Conservation (phyloP, 2,888 invertebrate genomes). For the Drosophila nr. perissopoda region DNA sequence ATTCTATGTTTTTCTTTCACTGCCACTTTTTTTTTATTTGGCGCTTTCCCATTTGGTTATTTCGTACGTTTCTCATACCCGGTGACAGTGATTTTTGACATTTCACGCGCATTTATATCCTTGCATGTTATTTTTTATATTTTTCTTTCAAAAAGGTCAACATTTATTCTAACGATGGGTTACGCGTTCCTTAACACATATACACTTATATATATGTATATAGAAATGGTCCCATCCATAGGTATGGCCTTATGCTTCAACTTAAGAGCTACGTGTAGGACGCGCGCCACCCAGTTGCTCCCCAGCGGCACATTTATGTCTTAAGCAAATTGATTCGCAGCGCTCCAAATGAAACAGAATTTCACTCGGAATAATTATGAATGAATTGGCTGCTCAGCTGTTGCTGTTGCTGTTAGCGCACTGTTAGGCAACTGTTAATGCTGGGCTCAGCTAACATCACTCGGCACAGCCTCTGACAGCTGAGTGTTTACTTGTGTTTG, state of each 20-base stretch:
- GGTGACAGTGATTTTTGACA: slow-evolving; percentile 75
- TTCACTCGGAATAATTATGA: slow-evolving; percentile 74
- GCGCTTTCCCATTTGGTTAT: slow-evolving; percentile 4
- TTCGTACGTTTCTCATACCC: slow-evolving; percentile 5
- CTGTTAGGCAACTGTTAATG: slow-evolving; percentile 46
- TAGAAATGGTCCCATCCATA: slow-evolving; percentile 36
- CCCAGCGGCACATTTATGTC: slow-evolving; percentile 61
- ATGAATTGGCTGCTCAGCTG: slow-evolving; percentile 70
- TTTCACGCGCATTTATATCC: slow-evolving; percentile 75
- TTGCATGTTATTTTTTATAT: slow-evolving; percentile 37
- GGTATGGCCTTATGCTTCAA: slow-evolving; percentile 28
- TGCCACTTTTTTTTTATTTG: slow-evolving; percentile 11
- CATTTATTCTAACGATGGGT: slow-evolving; percentile 40
- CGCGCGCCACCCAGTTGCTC: slow-evolving; percentile 59
- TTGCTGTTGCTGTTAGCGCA: slow-evolving; percentile 48
- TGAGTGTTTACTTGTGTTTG: slow-evolving; percentile 4
- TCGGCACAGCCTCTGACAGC: slow-evolving; percentile 62
- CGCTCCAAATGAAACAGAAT: slow-evolving; percentile 20
- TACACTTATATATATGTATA: slow-evolving; percentile 35
- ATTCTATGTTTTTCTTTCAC: slow-evolving; percentile 33
- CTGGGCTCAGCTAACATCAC: slow-evolving; percentile 49
- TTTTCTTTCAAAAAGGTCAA: slow-evolving; percentile 66
- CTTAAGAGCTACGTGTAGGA: slow-evolving; percentile 42
- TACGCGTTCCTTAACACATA: slow-evolving; percentile 34
- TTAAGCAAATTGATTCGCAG: slow-evolving; percentile 68